phyloP scores from a whole-genome alignment of 2,797 vertebrate genomes.

The Nyctalus aviator region DNA sequence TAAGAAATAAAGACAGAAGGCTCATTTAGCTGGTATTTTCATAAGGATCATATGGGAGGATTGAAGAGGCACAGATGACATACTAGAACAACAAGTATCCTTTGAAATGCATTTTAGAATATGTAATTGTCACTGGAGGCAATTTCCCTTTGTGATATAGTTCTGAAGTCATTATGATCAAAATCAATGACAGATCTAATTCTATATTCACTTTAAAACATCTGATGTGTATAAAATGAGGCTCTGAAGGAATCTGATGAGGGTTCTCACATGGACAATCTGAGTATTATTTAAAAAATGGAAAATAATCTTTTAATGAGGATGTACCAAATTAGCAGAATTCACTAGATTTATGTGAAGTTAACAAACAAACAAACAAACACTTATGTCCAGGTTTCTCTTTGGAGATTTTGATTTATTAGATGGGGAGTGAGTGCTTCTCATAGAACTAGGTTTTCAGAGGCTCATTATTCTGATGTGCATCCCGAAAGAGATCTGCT shows the following conservation, averaged over 20 bases:
- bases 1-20: too few species aligned
- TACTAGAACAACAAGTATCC: too few species aligned
- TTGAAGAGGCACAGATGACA: too few species aligned
- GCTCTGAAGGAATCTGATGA: too few species aligned
- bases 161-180: neutral
- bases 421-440: neutral
- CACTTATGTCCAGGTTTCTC: neutral
- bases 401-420: neutral
- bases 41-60: too few species aligned
- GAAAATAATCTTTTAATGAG: neutral
- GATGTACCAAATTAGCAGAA: neutral
- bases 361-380: neutral
- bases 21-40: too few species aligned
- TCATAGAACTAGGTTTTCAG: neutral
- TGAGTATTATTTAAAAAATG: too few species aligned
- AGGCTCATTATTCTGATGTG: neutral
- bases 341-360: neutral
- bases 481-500: neutral
- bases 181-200: too few species aligned
- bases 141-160: neutral
- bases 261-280: too few species aligned
- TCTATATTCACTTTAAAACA: too few species aligned
- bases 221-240: too few species aligned
- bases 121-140: slow-evolving; percentile 8
- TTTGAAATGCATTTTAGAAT: slow-evolving; percentile 32